phyloP scores from a whole-genome alignment of 2,888 invertebrate species.

The Drosophila colorata region DNA sequence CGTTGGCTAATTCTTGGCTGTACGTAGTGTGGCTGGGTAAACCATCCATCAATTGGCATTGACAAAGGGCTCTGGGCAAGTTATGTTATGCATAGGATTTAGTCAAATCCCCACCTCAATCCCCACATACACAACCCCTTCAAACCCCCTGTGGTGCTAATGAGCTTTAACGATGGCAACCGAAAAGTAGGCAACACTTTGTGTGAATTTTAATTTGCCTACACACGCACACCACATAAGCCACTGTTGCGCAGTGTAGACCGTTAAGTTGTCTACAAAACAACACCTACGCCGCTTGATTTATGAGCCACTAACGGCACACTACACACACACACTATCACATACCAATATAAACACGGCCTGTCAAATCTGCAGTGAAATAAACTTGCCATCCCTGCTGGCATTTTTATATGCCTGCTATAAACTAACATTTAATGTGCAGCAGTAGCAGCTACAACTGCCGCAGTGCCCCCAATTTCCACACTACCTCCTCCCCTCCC shows the following conservation, averaged over 20 bases:
- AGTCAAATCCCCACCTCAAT: not conserved
- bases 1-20: not conserved
- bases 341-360: constrained; percentile 28
- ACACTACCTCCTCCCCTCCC: not conserved
- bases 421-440: constrained; percentile 69
- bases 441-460: constrained; percentile 34
- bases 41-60: constrained; percentile 47
- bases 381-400: constrained; percentile 53
- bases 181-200: constrained; percentile 72
- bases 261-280: constrained; percentile 68
- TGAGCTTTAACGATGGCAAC: constrained; percentile 65
- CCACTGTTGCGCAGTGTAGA: constrained; percentile 27
- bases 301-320: constrained; percentile 56
- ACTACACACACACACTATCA: constrained; percentile 16
- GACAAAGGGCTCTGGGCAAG: constrained; percentile 24
- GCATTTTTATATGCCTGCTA: constrained; percentile 57
- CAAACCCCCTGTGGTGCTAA: constrained; percentile 35
- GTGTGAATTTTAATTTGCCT: constrained; percentile 65
- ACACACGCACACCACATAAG: constrained; percentile 44
- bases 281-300: constrained; percentile 70
- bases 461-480: constrained; percentile 16
- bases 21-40: not conserved
- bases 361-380: constrained; percentile 64
- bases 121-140: not conserved
- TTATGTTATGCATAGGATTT: constrained; percentile 22